phyloP scores from a whole-genome alignment of 2,113 vertebrate genomes.

The Rafetus swinhoei region DNA sequence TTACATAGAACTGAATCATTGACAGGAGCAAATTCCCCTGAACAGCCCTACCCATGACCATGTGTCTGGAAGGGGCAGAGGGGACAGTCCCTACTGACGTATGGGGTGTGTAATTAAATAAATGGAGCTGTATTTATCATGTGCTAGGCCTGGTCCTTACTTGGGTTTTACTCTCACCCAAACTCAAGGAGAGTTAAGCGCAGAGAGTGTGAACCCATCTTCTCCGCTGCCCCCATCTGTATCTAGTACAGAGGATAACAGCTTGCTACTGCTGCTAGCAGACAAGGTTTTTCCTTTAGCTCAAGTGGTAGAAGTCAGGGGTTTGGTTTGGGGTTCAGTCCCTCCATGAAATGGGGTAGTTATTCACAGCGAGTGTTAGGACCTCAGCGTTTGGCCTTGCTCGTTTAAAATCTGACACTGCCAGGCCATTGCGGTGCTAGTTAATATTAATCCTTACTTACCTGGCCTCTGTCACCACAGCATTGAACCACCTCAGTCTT shows the following conservation, averaged over 20 bases:
- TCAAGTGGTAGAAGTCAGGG: not conserved
- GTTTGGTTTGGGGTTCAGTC: not conserved
- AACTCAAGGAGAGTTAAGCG: not conserved
- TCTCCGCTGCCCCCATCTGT: no score
- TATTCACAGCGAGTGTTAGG: not conserved
- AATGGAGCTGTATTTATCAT: accelerated
- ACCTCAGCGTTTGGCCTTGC: not conserved
- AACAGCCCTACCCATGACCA: not conserved
- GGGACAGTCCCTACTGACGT: not conserved
- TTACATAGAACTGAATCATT: conserved; percentile 50
- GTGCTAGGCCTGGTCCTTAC: not conserved
- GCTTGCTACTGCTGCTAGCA: not conserved
- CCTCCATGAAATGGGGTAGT: not conserved
- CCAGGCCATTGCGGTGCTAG: not conserved
- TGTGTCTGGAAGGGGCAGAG: not conserved
- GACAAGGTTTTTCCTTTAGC: not conserved
- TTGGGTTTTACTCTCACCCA: not conserved
- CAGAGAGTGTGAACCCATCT: not conserved
- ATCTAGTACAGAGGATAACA: not conserved
- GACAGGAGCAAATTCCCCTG: not conserved
- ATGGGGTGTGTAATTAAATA: not conserved
- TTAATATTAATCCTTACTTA: not conserved
- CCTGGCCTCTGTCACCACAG: not conserved
- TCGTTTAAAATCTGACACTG: not conserved
- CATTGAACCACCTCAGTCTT: not conserved